Evolutionary conservation across 2,113 vertebrate species (phyloP).

Genomic region (Perca schrenkii): DNA sequence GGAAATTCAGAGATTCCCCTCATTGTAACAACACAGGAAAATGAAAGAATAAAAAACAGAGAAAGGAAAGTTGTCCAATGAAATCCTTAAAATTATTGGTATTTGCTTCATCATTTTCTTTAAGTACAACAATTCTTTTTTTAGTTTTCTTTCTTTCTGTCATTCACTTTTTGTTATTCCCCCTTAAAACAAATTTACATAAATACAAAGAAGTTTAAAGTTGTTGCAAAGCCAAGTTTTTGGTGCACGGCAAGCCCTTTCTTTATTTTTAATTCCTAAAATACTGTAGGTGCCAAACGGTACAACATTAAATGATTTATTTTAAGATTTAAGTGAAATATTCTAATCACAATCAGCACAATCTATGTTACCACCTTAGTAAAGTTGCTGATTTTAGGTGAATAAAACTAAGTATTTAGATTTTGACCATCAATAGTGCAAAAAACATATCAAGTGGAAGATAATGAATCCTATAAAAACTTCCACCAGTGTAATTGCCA

Average conservation of each 20-base stretch:
- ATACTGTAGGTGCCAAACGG: neutral
- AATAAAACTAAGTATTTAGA: neutral
- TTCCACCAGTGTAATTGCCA: neutral
- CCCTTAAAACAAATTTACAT: neutral
- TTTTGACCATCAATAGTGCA: neutral
- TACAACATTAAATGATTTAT: neutral
- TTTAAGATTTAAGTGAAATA: neutral
- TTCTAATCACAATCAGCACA: neutral
- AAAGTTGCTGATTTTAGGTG: neutral
- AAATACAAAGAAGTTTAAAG: neutral
- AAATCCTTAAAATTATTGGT: neutral
- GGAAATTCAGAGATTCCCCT: neutral
- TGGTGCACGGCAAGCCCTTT: neutral
- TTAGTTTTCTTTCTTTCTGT: neutral
- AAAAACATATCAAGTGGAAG: neutral
- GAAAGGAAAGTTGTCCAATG: neutral
- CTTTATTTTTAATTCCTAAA: neutral
- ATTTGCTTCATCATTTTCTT: constrained; percentile 1
- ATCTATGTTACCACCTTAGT: too few relatives aligned
- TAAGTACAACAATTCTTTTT: neutral
- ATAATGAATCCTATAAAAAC: neutral
- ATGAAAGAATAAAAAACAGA: neutral
- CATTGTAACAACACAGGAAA: neutral
- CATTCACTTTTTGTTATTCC: neutral
- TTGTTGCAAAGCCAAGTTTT: neutral